Evolutionary conservation across 2,888 invertebrate species (phyloP), one percentile per base, ranked within the genome.

Genomic region (Morpho deidamia): DNA sequence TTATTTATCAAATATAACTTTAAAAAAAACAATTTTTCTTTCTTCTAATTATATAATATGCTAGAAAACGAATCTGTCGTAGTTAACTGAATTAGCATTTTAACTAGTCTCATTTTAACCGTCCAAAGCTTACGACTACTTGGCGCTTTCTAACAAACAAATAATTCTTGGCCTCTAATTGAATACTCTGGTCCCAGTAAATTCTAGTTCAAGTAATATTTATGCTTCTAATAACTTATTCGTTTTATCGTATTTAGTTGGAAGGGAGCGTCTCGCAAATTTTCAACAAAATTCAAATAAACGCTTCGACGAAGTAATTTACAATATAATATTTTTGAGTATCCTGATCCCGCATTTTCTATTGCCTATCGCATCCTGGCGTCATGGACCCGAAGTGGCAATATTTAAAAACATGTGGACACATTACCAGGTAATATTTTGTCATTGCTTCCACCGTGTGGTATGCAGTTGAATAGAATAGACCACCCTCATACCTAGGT

Each of bases 371-470:
- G 93, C 93, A 0, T 93, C 94, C 0, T 94, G 94, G 94, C 88
- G 94, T 0, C 94, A 94, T 67, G 94, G 94, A 0, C 76, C 78
- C 0, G 92, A 94, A 76, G 94, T 94, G 33, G 94, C 94, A 0
- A 92, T 93, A 63, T 94, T 94, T 65, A 94, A 94, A 76, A 94
- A 94, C 66, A 94, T 94, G 94, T 94, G 94, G 94, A 94, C 94
- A 0, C 92, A 92, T 73, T 94, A 94, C 78, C 94, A 94, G 85
- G 92, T 93, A 70, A 40, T 8, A 23, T 23, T 23, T 23, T 23
- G 23, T 23, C 23, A 23, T 23, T 23, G 5, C 23, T 23, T 23
- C 23, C 23, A 5, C 23, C 23, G 23, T 5, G 23, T 23, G 23
- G 23, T 23, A 23, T 23, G 0, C 23, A 23, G 23, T 5, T 23